These are phyloP conservation scores for Sphyrna mokarran DNA, from an alignment of 2,113 vertebrate species.

Conservation along the genomic window DNA sequence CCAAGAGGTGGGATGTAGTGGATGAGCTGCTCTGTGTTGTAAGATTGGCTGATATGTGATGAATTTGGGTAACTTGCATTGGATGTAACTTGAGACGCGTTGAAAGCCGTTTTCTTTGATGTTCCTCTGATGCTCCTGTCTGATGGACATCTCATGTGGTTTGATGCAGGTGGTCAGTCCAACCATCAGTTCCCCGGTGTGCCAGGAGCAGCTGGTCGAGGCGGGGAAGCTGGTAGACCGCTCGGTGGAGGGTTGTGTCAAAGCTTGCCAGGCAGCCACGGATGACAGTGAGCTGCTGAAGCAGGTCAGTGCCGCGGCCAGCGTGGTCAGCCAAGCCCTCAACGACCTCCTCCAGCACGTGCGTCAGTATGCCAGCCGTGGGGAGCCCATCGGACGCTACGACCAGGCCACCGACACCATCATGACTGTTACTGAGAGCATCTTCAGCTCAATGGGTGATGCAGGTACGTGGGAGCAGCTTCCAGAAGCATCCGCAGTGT, in stretches of 20 bases:
- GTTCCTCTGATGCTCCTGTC: not conserved
- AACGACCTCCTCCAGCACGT: slow-evolving; percentile 89
- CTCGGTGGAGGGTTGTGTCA: slow-evolving; percentile 87
- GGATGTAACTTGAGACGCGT: not conserved
- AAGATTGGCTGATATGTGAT: not conserved
- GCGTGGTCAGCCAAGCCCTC: slow-evolving; percentile 87
- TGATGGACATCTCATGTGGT: not conserved
- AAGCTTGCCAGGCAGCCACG: slow-evolving; percentile 83
- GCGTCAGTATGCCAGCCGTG: slow-evolving; percentile 87
- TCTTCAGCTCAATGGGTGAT: slow-evolving; percentile 99
- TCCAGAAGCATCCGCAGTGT: not conserved
- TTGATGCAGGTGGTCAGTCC: slow-evolving; percentile 82
- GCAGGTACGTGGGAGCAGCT: slow-evolving; percentile 68
- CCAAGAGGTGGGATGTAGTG: not conserved
- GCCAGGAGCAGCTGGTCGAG: slow-evolving; percentile 95
- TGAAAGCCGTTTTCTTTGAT: not conserved
- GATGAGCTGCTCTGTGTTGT: not conserved
- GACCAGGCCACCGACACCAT: slow-evolving; percentile 98
- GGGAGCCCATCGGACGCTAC: slow-evolving; percentile 92
- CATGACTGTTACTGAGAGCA: slow-evolving; percentile 97
- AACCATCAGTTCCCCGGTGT: slow-evolving; percentile 94
- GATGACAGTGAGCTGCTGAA: slow-evolving; percentile 81
- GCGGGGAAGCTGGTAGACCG: slow-evolving; percentile 92
- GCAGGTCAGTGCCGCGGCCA: slow-evolving; percentile 80
- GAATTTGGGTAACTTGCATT: not conserved